A percentile compares a stretch with the other conserved stretches of the same genome.
Conservation (phyloP, 2,113 vertebrate genomes). For the Bambusicola thoracicus region DNA sequence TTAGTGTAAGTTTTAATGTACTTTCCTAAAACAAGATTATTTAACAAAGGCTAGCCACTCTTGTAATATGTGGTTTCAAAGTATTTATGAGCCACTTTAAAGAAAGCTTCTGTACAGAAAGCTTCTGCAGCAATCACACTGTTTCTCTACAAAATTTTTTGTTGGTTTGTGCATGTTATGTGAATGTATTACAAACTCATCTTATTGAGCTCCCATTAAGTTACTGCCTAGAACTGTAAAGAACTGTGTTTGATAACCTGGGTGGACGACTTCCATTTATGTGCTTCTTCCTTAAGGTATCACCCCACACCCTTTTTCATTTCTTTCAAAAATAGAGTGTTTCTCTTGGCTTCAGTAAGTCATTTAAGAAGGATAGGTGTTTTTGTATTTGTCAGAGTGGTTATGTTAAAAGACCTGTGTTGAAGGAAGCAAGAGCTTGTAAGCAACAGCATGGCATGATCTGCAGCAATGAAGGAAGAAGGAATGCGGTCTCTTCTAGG, state of each 20-base stretch:
- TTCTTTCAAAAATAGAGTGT: background rate
- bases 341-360: background rate
- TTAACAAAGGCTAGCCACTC: background rate
- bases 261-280: accelerated
- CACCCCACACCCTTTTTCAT: background rate
- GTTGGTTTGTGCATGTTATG: background rate
- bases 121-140: background rate
- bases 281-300: background rate
- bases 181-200: background rate
- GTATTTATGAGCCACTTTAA: background rate
- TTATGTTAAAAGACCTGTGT: background rate
- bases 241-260: background rate
- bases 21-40: background rate
- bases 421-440: background rate
- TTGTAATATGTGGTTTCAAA: background rate
- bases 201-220: background rate
- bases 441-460: background rate
- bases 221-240: background rate
- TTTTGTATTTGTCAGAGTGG: background rate
- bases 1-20: background rate
- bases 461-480: background rate
- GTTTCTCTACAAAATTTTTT: background rate
- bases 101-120: background rate
- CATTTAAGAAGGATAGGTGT: background rate
- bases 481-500: background rate